Conservation (phyloP, 2,888 invertebrate species). For the Drosophila kambysellisi region DNA sequence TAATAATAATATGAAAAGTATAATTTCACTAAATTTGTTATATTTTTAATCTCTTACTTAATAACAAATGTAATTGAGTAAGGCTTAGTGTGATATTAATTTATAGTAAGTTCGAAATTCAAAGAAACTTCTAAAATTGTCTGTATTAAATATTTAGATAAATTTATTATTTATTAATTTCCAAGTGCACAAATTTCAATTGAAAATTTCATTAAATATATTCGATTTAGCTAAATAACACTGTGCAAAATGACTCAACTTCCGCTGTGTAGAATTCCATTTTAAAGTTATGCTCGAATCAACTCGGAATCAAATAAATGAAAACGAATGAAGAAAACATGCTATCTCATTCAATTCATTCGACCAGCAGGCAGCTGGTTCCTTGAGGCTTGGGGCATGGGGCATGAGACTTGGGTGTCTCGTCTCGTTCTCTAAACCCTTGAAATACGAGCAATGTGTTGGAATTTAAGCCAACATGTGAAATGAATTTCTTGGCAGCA, state of each 20-base stretch:
- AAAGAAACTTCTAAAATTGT: not conserved
- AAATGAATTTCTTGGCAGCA: slow-evolving; percentile 58
- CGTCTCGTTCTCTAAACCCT: slow-evolving; percentile 19
- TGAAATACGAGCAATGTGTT: slow-evolving; percentile 51
- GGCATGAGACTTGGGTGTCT: not conserved
- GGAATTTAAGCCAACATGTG: slow-evolving; percentile 64
- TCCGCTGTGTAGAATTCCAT: slow-evolving; percentile 61
- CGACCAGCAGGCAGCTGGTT: not conserved
- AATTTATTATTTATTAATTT: too few relatives aligned
- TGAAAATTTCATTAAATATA: too few relatives aligned
- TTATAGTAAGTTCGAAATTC: not conserved
- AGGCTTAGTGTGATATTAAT: not conserved
- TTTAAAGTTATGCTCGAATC: slow-evolving; percentile 53
- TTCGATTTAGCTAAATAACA: too few relatives aligned
- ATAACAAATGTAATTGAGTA: not conserved
- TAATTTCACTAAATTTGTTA: not conserved
- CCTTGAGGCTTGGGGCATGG: not conserved
- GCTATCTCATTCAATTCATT: slow-evolving; percentile 58
- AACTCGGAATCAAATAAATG: slow-evolving; percentile 62
- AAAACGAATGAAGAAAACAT: slow-evolving; percentile 53
- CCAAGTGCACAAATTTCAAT: not conserved
- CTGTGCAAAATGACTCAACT: slow-evolving; percentile 58
- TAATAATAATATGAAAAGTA: not conserved
- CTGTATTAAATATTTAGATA: not conserved
- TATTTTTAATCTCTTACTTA: not conserved